Evolutionary conservation across 2,888 invertebrate genomes (phyloP).

Genomic region (Dryocosmus kuriphilus): DNA sequence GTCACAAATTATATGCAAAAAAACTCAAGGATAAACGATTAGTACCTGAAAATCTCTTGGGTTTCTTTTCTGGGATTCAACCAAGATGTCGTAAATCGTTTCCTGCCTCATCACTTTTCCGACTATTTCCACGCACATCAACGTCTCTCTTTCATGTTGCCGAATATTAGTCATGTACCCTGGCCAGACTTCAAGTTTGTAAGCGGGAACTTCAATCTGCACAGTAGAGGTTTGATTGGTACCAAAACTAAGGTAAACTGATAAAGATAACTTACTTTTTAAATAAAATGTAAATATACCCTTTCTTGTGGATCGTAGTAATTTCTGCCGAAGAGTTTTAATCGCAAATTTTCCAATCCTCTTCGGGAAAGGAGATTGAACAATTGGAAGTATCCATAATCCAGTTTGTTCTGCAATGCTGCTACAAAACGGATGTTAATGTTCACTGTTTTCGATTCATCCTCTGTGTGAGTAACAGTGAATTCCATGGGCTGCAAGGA

Average conservation of each 20-base stretch:
- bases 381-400: slow-evolving; percentile 85
- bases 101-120: slow-evolving; percentile 90
- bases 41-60: slow-evolving; percentile 78
- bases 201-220: slow-evolving; percentile 78
- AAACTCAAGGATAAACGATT: neutral
- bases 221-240: slow-evolving; percentile 65
- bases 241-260: neutral
- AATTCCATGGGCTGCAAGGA: slow-evolving; percentile 80
- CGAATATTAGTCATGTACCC: slow-evolving; percentile 90
- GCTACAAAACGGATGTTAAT: slow-evolving; percentile 82
- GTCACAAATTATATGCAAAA: neutral
- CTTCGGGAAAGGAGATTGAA: slow-evolving; percentile 87
- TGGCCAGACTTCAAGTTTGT: slow-evolving; percentile 87
- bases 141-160: slow-evolving; percentile 86
- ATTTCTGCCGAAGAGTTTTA: slow-evolving; percentile 85
- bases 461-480: slow-evolving; percentile 79
- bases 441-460: slow-evolving; percentile 78
- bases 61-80: slow-evolving; percentile 78
- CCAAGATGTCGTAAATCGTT: slow-evolving; percentile 83
- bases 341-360: slow-evolving; percentile 81
- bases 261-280: neutral
- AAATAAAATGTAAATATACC: slow-evolving; percentile 75
- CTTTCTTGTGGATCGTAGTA: slow-evolving; percentile 84
- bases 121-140: slow-evolving; percentile 87
- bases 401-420: slow-evolving; percentile 81